phyloP scores from a whole-genome alignment of 1,140 invertebrate genomes.

The Drosophila tristis region DNA sequence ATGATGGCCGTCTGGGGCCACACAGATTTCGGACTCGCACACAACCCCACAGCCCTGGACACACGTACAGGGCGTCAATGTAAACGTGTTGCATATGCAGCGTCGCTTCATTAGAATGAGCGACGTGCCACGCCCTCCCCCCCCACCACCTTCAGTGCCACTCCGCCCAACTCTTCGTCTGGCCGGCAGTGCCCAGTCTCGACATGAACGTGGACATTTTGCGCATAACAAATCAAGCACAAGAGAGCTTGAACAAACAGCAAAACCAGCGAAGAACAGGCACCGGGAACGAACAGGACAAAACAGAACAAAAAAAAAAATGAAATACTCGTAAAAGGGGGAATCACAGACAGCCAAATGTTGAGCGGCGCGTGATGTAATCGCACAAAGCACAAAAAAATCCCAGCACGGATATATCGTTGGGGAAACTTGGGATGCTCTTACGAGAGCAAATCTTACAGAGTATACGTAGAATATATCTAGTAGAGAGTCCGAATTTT shows the following conservation, averaged over 20 bases:
- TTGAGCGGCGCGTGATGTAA: conserved; percentile 78
- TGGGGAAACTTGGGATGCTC: conserved; percentile 25
- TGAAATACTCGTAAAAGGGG: conserved; percentile 39
- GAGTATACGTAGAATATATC: not conserved
- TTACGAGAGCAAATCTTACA: not conserved
- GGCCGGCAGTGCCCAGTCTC: conserved; percentile 54
- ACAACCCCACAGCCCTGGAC: not conserved
- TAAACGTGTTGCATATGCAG: conserved; percentile 79
- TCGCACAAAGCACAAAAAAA: conserved; percentile 58
- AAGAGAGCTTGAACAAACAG: conserved; percentile 55
- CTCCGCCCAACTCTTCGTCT: not conserved
- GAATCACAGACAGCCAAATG: conserved; percentile 78
- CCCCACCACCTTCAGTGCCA: not conserved
- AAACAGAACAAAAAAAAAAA: not conserved
- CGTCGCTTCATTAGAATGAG: conserved; percentile 78
- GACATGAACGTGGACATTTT: conserved; percentile 76
- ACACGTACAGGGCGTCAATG: conserved; percentile 61
- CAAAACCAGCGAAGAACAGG: not conserved
- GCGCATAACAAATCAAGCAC: conserved; percentile 80
- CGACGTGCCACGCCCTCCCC: conserved; percentile 62
- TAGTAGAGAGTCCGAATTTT: no score
- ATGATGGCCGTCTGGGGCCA: conserved; percentile 26
- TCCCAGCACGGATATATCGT: no score
- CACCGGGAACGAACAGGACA: not conserved
- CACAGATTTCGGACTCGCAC: conserved; percentile 60